These are phyloP conservation scores for Encarsia formosa DNA, from an alignment of 2,888 invertebrate genomes.

Conservation along the genomic window DNA sequence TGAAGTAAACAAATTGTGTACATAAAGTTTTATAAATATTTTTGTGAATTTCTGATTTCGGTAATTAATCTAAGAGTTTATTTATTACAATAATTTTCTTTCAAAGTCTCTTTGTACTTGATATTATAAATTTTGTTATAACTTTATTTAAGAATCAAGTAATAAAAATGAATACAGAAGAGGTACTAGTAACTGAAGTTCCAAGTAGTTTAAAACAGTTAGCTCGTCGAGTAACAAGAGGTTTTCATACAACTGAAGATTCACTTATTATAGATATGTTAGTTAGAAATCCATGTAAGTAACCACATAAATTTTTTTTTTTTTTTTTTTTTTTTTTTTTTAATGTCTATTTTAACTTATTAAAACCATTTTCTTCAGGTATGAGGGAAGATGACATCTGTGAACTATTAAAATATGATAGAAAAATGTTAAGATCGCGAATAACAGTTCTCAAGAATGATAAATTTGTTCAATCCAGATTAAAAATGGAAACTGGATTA, in stretches of 20 bases:
- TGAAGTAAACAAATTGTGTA: no score
- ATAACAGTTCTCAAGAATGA: slow-evolving; percentile 84
- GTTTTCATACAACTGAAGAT: slow-evolving; percentile 92
- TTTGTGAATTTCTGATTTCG: no score
- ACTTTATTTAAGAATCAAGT: no score
- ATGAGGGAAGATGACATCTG: slow-evolving; percentile 89
- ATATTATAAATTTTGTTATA: no score
- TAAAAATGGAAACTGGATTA: slow-evolving; percentile 91
- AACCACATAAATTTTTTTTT: slow-evolving; percentile 1
- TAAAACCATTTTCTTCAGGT: slow-evolving; percentile 48
- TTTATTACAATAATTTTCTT: no score
- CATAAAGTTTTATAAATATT: no score
- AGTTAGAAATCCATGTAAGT: slow-evolving; percentile 87
- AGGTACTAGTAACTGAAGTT: slow-evolving; percentile 81
- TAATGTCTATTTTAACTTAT: neutral
- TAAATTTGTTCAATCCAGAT: slow-evolving; percentile 86
- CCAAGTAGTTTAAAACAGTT: slow-evolving; percentile 90
- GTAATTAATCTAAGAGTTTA: no score
- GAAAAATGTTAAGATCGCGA: slow-evolving; percentile 85
- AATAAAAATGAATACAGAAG: slow-evolving; percentile 64
- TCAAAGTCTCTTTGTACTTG: no score
- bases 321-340: neutral
- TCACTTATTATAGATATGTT: slow-evolving; percentile 92
- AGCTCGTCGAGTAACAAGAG: slow-evolving; percentile 84
- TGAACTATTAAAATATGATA: slow-evolving; percentile 87